phyloP scores from a whole-genome alignment of 1,140 invertebrate species.

The Polypedilum pembai region DNA sequence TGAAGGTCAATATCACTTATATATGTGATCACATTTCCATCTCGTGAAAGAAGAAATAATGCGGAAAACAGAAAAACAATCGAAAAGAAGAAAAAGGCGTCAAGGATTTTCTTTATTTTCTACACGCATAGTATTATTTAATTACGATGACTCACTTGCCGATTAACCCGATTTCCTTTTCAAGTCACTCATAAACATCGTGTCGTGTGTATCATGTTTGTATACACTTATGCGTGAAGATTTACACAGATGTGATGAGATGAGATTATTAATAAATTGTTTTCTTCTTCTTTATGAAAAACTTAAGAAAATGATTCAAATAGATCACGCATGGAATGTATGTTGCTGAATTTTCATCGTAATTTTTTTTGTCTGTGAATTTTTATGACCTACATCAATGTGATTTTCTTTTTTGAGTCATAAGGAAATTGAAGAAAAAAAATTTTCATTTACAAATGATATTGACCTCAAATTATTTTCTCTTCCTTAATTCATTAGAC shows the following conservation, averaged over 20 bases:
- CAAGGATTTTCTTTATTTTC: neutral
- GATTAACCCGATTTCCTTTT: neutral
- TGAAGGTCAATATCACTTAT: neutral
- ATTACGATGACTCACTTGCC: neutral
- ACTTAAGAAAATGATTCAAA: no score
- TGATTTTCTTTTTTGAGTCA: neutral
- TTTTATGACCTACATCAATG: neutral
- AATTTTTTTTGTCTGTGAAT: neutral
- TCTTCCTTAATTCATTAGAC: conserved; percentile 44
- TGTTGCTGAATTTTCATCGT: neutral
- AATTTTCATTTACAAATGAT: conserved; percentile 31
- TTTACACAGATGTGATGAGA: neutral
- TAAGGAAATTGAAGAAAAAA: neutral
- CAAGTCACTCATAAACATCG: neutral
- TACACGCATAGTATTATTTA: neutral
- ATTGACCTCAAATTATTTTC: conserved; percentile 30
- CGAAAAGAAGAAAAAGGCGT: neutral
- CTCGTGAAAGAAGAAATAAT: neutral
- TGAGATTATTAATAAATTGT: no score
- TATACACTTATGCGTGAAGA: neutral
- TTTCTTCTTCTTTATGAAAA: no score
- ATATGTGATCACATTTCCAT: neutral
- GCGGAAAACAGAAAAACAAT: neutral
- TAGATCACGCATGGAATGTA: no score
- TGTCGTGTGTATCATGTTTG: neutral